Conservation (phyloP, 2,797 vertebrate genomes). For the Sebastolobus altivelis region DNA sequence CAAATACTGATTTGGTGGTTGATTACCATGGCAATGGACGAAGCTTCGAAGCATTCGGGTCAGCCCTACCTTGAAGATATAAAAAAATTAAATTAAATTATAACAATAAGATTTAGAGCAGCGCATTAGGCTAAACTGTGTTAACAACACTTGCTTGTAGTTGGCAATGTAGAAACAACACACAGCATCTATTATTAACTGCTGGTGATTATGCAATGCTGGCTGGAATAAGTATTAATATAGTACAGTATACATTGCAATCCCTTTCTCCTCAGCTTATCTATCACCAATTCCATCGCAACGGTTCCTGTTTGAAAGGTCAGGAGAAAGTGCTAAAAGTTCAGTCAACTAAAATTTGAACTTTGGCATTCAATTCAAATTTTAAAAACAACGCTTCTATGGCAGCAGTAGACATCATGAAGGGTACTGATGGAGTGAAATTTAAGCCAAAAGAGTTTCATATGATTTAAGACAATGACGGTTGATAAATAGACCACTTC, state of each 20-base stretch:
- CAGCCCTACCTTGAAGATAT: neutral
- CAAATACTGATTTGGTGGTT: too few relatives aligned
- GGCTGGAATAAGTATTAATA: neutral
- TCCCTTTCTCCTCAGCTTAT: neutral
- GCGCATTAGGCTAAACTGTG: neutral
- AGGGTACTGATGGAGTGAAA: neutral
- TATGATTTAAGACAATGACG: too few relatives aligned
- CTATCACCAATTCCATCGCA: neutral
- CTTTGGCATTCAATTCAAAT: neutral
- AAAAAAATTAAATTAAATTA: neutral
- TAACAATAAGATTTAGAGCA: neutral
- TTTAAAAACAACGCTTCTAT: neutral
- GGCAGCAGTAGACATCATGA: neutral
- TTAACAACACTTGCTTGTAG: neutral
- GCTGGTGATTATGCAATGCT: neutral
- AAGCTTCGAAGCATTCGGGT: too few relatives aligned
- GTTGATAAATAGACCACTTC: neutral
- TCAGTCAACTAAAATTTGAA: neutral
- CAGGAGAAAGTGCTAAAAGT: neutral
- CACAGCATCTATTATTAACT: neutral
- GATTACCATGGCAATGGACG: too few relatives aligned
- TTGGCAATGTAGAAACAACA: neutral
- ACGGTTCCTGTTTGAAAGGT: neutral
- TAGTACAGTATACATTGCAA: slow-evolving; percentile 5
- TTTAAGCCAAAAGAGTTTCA: neutral